Base-by-base conservation (phyloP, 2,113 vertebrate species). In the Cairina moschata region DNA sequence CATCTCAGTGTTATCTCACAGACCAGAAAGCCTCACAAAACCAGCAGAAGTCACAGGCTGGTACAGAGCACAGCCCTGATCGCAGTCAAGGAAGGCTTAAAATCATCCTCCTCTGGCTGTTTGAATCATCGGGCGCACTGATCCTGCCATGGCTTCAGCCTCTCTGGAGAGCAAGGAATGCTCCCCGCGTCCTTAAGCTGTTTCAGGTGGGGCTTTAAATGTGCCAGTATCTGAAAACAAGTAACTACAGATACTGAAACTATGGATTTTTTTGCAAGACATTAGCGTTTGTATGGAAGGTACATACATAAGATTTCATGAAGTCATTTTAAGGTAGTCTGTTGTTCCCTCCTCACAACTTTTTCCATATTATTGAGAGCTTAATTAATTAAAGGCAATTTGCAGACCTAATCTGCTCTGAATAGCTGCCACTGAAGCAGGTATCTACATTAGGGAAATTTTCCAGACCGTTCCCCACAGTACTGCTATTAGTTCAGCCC, bases 341-440 rank as follows among this genome's bases (percentile, higher is more conserved):
- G 68, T 2, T 17, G 32, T 36, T 88, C 42, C 32, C 71, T 71
- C 58, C 80, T 75, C 73, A 78, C 8, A 67, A 44, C 2, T 11
- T 68, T 75, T 66, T 29, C 76, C 16, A 11, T 50, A 60, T 44
- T 72, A 83, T 36, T 86, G 67, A 28, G 17, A 76, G 87, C 44
- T 72, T 84, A 81, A 88, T 88, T 85, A 88, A 90, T 90, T 93
- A 92, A 90, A 78, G 73, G 58, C 38, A 91, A 94, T 90, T 84
- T 86, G 86, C 76, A 88, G 73, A 77, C 86, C 26, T 88, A 56
- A 86, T 78, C 69, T 73, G 79, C 52, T 81, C 56, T 84, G 52
- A 95, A 78, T n/a, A 88, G 85, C 52, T 93, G 60, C 76, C 38
- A 71, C 69, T 65, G 74, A 94, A 82, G 83, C 0, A 5, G 62